Base-by-base conservation (phyloP, 1,140 invertebrate species). In the Arctopsyche grandis region DNA sequence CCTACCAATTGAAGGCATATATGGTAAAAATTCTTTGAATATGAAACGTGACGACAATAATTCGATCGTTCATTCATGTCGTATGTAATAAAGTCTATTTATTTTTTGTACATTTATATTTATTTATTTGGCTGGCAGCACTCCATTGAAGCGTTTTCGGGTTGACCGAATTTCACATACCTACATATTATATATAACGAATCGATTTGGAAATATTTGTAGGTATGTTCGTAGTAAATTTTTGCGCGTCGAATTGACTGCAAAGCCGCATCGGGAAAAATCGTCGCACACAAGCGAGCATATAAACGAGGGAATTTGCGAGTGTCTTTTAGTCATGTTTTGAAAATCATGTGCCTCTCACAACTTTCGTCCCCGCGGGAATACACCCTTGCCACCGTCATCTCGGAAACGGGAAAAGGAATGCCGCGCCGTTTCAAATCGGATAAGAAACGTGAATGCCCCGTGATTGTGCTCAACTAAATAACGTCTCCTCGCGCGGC, bases 131-230 rank as follows among this genome's bases (percentile, higher is more conserved):
- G 16, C 56, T 60, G n/a, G 56, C 56, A 60, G 5, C 56, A 60
- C 56, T 60, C 56, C 56, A 60, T 60, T 60, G 56, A 60, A 60
- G 16, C 56, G 56, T 60, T 60, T 60, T 60, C n/a, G 56, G 56
- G 56, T 60, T 60, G 56, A 60, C 56, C 56, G 56, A 60, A 60
- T 60, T 60, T 60, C 56, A 21, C 56, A 21, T 21, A 56, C 52
- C 5, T 46, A 46, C 44, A 56, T 56, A n/a, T 16, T n/a, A 56
- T 14, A 16, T 5, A 1, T 21, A 7, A 9, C 56, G 56, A 16
- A 60, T 60, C 56, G 56, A 60, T 60, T 21, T 19, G 56, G 21
- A 60, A 60, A 60, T 21, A 60, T 60, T 60, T 60, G 29, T 38
- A 38, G n/a, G n/a, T n/a, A n/a, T 16, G 52, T 56, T n/a, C 56